Percentiles rank a stretch among this genome's conserved stretches.
Evolutionary conservation across 2,113 vertebrate genomes (phyloP).

Genomic region (Tursiops truncatus): DNA sequence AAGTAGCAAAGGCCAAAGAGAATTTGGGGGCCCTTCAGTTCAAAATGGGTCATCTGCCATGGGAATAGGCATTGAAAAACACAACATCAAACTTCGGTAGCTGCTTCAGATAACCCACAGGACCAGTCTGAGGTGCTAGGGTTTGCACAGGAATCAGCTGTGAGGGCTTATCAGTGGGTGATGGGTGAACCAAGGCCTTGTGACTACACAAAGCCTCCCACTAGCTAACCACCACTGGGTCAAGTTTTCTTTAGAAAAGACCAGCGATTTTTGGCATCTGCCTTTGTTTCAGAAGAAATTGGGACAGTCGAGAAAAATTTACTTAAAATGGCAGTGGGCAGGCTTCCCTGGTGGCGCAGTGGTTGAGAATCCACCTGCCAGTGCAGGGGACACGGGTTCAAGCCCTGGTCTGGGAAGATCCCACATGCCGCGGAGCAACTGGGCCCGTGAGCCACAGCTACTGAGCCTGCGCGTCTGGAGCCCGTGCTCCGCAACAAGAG

Average conservation of each 20-base stretch:
- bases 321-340: conserved; percentile 67
- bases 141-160: neutral
- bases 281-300: conserved; percentile 52
- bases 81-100: neutral
- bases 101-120: neutral
- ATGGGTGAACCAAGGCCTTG: neutral
- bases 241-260: conserved; percentile 58
- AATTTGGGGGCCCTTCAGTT: neutral
- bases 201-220: conserved; percentile 8
- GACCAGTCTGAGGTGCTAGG: neutral
- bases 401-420: too few species aligned
- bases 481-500: too few species aligned
- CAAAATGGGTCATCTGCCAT: neutral
- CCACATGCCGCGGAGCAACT: too few species aligned
- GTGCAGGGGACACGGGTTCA: too few species aligned
- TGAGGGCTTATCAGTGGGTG: neutral
- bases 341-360: neutral
- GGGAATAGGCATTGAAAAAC: neutral
- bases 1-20: conserved; percentile 17
- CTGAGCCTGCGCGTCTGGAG: too few species aligned
- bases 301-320: conserved; percentile 33
- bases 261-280: neutral
- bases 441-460: too few species aligned
- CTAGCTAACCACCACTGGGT: neutral
- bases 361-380: too few species aligned